Evolutionary conservation across 2,888 invertebrate genomes (phyloP), one percentile per base, ranked within the genome.

Genomic region (Mythimna albipuncta): DNA sequence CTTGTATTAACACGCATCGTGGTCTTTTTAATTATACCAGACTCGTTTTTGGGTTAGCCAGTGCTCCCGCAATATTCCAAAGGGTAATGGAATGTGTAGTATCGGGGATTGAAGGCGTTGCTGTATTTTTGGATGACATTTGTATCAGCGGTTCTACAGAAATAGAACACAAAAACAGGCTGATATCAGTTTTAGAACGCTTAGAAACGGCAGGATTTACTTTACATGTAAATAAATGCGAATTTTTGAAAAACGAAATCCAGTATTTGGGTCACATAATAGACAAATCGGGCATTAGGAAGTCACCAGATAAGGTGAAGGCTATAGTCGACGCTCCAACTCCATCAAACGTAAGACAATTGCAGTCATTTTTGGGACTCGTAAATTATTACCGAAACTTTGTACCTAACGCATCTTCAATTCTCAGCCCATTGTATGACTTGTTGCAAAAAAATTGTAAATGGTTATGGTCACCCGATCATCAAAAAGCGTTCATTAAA

Each of bases 1-100:
- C 61, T n/a, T 61, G 61, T 13, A 61, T 61, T 2, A 61, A 61
- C 10, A 61, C 61, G 10, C 61, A 61, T n/a, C 61, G 61, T 4
- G 61, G 61, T 10, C n/a, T 61, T 11, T 61, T 41, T 6, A 61
- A 61, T 11, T 61, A 21, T 13, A 61, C 61, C 11, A n/a, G 61
- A 21, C 10, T 61, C 2, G 61, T 44, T 41, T 44, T 61, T 13
- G 61, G 44, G 2, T 10, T 61, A 11, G 41, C 41, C 6, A 61
- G 61, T 13, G 61, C 61, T 4, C 61, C 61, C 13, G 41, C 26
- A 26, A 26, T 26, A 26, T 61, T 61, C 6, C 61, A 61, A 21
- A 44, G 61, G 6, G 44, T 44, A 2, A 61, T 61, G 21, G 41
- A 61, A 21, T 11, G 41, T 11, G 4, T 44, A 2, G 21, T 44